A percentile compares a stretch with the other conserved stretches of the same genome.
Evolutionary conservation across 92 coral and sea anemone species (phyloP).

Genomic region (Zoanthus sociatus): DNA sequence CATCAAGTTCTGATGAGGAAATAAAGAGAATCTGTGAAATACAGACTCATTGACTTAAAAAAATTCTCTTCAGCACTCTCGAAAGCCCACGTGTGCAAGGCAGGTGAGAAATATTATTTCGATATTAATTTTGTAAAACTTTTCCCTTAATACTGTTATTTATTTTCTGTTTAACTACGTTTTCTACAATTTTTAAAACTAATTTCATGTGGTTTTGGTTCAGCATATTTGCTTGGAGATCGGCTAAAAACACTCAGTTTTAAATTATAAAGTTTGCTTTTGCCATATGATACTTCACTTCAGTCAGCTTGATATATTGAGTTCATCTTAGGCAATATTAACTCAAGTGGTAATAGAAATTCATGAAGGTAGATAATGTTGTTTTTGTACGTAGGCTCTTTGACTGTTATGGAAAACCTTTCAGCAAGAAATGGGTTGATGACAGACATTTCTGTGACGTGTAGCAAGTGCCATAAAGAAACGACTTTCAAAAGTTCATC

Average conservation of each 20-base stretch:
- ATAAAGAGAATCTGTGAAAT: slow-evolving; percentile 41
- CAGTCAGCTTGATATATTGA: neutral
- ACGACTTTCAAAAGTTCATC: slow-evolving; percentile 42
- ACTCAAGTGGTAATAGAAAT: slow-evolving; percentile 24
- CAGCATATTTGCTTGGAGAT: neutral
- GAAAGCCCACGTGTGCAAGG: slow-evolving; percentile 52
- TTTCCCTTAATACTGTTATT: slow-evolving; percentile 7
- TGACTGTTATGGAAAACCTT: slow-evolving; percentile 43
- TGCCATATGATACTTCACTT: neutral
- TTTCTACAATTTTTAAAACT: slow-evolving; percentile 15
- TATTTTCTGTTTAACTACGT: neutral
- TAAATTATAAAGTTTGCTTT: neutral
- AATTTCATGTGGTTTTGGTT: slow-evolving; percentile 34
- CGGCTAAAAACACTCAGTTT: no score
- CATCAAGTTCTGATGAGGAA: slow-evolving; percentile 48
- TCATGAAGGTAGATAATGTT: neutral
- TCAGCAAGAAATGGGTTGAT: slow-evolving; percentile 53
- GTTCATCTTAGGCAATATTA: neutral
- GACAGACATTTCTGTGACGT: slow-evolving; percentile 53
- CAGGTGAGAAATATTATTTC: neutral
- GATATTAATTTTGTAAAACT: slow-evolving; percentile 12
- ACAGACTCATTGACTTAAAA: slow-evolving; percentile 30
- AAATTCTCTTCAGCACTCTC: slow-evolving; percentile 45
- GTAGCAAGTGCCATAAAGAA: slow-evolving; percentile 45
- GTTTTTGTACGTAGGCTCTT: slow-evolving; percentile 51